Evolutionary conservation across 2,113 vertebrate species (phyloP).

Genomic region (Fregetta grallaria): DNA sequence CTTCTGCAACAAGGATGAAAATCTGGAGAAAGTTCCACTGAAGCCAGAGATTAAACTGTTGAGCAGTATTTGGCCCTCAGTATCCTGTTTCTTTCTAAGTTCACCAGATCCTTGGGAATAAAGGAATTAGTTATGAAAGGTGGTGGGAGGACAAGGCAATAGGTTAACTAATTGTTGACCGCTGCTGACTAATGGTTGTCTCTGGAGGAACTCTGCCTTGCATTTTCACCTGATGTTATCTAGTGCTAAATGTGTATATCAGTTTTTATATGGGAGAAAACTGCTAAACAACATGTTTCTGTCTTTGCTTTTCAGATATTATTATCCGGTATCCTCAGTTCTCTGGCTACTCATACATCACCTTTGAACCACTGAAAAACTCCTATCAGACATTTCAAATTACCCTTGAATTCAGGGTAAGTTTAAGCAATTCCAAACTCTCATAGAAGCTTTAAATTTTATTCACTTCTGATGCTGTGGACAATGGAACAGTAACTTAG

Average conservation of each 20-base stretch:
- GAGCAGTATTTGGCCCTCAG: neutral
- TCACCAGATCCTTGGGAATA: neutral
- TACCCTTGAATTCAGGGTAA: slow-evolving; percentile 92
- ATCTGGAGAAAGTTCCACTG: neutral
- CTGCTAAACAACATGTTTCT: neutral
- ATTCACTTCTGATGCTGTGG: neutral
- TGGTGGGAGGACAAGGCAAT: neutral
- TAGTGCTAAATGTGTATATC: neutral
- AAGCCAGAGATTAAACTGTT: neutral
- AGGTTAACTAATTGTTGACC: neutral
- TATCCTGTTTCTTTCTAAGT: neutral
- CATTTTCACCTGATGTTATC: neutral
- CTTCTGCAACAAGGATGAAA: neutral
- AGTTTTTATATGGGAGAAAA: slow-evolving; percentile 1
- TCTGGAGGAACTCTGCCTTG: neutral
- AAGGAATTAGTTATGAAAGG: neutral
- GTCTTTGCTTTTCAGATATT: slow-evolving; percentile 78
- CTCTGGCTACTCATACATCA: slow-evolving; percentile 91
- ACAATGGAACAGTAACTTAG: neutral
- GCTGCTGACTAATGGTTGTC: neutral
- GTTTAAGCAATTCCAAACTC: neutral
- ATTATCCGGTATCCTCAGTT: slow-evolving; percentile 90
- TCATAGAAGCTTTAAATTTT: neutral
- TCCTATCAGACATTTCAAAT: slow-evolving; percentile 94
- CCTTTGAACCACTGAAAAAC: slow-evolving; percentile 94